Percentiles rank a stretch among this genome's conserved stretches.
phyloP scores from a whole-genome alignment of 2,113 vertebrate genomes.

The Laticauda colubrina region DNA sequence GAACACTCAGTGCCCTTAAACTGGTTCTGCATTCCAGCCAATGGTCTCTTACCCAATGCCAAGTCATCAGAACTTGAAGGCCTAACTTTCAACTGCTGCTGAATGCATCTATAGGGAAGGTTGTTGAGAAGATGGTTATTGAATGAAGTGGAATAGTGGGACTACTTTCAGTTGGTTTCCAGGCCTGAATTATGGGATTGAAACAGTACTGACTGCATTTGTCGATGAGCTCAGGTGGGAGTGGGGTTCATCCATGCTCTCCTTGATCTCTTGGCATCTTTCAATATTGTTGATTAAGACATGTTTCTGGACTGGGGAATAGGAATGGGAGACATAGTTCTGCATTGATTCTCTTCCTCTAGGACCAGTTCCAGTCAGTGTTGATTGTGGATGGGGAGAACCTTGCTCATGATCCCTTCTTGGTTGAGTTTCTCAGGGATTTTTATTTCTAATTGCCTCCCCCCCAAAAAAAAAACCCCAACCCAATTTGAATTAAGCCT shows the following conservation, averaged over 20 bases:
- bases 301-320: background rate
- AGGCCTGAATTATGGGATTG: background rate
- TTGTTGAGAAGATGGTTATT: background rate
- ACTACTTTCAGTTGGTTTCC: background rate
- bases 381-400: background rate
- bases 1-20: background rate
- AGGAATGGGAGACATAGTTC: background rate
- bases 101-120: background rate
- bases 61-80: background rate
- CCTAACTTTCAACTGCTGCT: background rate
- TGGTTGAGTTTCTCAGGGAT: background rate
- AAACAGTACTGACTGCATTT: background rate
- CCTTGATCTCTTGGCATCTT: background rate
- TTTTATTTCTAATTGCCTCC: background rate
- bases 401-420: background rate
- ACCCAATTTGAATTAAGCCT: background rate
- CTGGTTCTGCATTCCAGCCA: background rate
- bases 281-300: background rate
- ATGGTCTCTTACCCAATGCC: background rate
- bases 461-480: background rate
- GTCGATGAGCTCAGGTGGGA: background rate
- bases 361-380: background rate
- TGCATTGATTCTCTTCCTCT: background rate
- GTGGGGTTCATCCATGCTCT: background rate
- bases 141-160: background rate